Conservation (phyloP, 2,888 invertebrate species). For the Drymonia ruficornis region DNA sequence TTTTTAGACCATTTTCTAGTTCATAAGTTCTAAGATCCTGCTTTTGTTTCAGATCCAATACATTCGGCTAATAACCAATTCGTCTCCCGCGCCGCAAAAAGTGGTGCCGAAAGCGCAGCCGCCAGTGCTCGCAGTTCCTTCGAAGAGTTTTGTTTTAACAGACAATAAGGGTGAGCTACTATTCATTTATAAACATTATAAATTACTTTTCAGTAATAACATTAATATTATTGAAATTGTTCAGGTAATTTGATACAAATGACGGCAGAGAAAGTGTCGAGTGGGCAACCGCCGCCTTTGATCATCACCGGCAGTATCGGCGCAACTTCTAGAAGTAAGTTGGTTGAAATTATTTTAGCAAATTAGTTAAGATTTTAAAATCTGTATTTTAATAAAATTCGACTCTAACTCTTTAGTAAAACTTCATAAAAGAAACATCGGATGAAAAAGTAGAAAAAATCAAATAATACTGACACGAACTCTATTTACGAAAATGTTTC, state of each 20-base stretch:
- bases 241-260: constrained; percentile 69
- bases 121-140: constrained; percentile 32
- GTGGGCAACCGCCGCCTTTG: constrained; percentile 54
- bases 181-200: neutral
- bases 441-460: constrained; percentile 11
- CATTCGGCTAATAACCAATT: constrained; percentile 87
- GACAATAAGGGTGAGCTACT: constrained; percentile 63
- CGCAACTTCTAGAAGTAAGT: constrained; percentile 49
- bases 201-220: no score
- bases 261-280: constrained; percentile 54
- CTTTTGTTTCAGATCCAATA: constrained; percentile 85
- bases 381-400: neutral
- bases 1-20: no score
- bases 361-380: neutral
- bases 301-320: constrained; percentile 43
- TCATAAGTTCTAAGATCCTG: no score
- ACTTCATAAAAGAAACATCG: neutral
- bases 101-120: constrained; percentile 30
- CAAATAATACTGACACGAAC: constrained; percentile 35
- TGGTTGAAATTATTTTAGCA: constrained; percentile 19
- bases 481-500: constrained; percentile 45
- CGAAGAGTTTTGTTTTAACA: constrained; percentile 64
- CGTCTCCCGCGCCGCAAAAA: constrained; percentile 47
- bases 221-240: constrained; percentile 23
- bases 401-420: constrained; percentile 1